Base-by-base conservation (phyloP, 2,113 vertebrate species). In the Prunella fulvescens region DNA sequence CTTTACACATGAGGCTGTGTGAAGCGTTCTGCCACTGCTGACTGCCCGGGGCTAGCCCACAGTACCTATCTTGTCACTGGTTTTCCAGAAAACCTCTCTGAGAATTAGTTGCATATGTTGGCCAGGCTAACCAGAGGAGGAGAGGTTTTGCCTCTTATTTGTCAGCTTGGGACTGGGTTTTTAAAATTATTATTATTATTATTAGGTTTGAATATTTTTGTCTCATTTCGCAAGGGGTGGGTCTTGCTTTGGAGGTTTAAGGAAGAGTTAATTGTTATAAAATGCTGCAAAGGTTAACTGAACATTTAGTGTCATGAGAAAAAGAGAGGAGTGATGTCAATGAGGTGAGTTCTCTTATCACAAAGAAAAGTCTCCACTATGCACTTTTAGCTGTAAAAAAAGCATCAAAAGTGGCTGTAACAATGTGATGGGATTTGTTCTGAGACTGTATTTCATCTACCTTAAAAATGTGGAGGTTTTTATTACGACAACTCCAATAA, bases 41-140 rank as follows among this genome's bases (percentile, higher is more conserved):
- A 97, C 97, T 98, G 98, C 98, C 98, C 81, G 92, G 96, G 98
- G 98, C 98, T 97, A 98, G 97, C 98, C 98, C 96, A 98, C 94
- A 97, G 97, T 97, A 81, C 96, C 97, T 97, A 97, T 98, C 98
- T 98, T 98, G 98, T 98, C 98, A 97, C 66, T 91, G 95, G 97
- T 97, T 98, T 98, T 95, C 97, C 87, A 94, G 93, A 97, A 98
- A 97, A 96, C 95, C 98, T 97, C 97, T 69, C 92, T 97, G 97
- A 98, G 98, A 98, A 98, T 98, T 98, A 97, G 96, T 84, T 97
- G 97, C 97, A 97, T 97, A 97, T 97, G 97, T 96, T 97, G 97
- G 95, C 96, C 97, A 92, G 92, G 77, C 81, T 96, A 97, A 98
- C 90, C 94, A 93, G 82, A 88, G 82, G 85, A 98, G 94, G 95